Evolutionary conservation across 2,888 invertebrate genomes (phyloP).

Genomic region (Petrolisthes manimaculis): DNA sequence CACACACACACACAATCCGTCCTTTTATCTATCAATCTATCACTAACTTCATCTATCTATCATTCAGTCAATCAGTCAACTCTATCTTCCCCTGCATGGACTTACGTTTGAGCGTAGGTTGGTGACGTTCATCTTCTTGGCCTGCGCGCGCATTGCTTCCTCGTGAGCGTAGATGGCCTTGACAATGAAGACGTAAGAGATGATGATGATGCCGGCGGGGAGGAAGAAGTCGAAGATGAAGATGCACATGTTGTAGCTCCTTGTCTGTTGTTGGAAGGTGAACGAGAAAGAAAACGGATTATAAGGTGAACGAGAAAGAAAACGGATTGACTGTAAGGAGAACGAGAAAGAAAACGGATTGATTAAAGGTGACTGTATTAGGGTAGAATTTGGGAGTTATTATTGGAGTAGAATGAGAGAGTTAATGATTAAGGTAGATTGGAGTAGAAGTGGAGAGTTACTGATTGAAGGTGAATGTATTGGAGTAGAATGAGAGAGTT

Average conservation of each 20-base stretch:
- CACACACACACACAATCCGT: too few relatives aligned
- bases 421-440: too few relatives aligned
- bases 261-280: conserved; percentile 16
- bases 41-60: background rate
- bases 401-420: background rate
- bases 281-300: too few relatives aligned
- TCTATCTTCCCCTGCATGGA: background rate
- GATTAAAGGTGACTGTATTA: background rate
- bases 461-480: too few relatives aligned
- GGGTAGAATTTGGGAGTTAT: background rate
- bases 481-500: too few relatives aligned
- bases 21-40: background rate
- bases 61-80: too few relatives aligned
- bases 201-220: conserved; percentile 75
- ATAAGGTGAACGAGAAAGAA: too few relatives aligned
- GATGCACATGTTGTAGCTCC: conserved; percentile 67
- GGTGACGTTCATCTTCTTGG: conserved; percentile 93
- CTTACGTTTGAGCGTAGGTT: conserved; percentile 78
- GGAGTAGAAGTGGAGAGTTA: too few relatives aligned
- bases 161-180: conserved; percentile 87
- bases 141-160: conserved; percentile 88
- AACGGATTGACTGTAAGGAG: background rate
- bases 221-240: conserved; percentile 72
- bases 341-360: background rate
- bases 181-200: conserved; percentile 77